Evolutionary conservation across 2,797 vertebrate genomes (phyloP).

Genomic region (Austrolebias charrua): DNA sequence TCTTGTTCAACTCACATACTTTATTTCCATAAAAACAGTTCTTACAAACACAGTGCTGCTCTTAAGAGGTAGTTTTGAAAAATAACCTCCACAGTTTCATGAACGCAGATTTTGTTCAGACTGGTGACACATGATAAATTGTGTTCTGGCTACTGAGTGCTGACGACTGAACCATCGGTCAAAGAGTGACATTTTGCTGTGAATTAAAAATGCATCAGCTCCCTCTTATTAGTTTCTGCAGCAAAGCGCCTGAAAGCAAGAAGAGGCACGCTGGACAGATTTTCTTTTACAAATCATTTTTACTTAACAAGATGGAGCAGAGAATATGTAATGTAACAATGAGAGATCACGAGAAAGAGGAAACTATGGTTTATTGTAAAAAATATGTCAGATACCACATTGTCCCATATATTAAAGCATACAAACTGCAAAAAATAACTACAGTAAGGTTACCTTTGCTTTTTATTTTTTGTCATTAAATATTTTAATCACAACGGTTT

Average conservation of each 20-base stretch:
- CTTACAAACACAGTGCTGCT: background rate
- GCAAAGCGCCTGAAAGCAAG: constrained; percentile 33
- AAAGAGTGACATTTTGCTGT: constrained; percentile 38
- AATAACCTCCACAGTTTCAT: constrained; percentile 19
- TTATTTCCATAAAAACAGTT: too few species aligned
- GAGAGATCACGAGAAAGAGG: too few species aligned
- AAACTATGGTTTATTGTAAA: too few species aligned
- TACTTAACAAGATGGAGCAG: constrained; percentile 65
- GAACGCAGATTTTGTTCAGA: constrained; percentile 27
- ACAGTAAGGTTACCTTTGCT: too few species aligned
- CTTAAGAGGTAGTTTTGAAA: constrained; percentile 32
- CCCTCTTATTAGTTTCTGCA: constrained; percentile 31
- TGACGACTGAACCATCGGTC: constrained; percentile 34
- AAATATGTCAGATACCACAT: too few species aligned
- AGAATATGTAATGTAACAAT: background rate
- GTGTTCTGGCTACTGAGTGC: constrained; percentile 14
- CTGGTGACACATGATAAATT: constrained; percentile 45
- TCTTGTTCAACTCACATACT: too few species aligned
- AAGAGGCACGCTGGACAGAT: constrained; percentile 36
- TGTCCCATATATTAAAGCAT: too few species aligned
- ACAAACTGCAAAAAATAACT: too few species aligned
- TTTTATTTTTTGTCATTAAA: too few species aligned
- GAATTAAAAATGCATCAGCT: constrained; percentile 60
- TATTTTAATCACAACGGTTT: too few species aligned
- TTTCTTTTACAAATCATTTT: constrained; percentile 72